Evolutionary conservation across 2,113 vertebrate genomes (phyloP).

Genomic region (Eclectus roratus): DNA sequence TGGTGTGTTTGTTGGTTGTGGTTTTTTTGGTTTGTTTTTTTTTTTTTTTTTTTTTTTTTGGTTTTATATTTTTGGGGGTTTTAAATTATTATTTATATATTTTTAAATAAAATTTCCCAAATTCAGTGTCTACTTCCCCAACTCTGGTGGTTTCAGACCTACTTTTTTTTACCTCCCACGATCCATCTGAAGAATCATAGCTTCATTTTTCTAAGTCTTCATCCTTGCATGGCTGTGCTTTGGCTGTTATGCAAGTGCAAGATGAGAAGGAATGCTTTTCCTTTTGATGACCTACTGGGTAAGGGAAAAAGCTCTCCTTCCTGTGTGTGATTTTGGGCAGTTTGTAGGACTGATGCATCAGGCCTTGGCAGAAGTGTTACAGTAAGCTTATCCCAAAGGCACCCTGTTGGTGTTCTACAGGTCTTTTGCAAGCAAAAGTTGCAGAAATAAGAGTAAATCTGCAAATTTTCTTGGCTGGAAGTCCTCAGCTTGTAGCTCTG

Average conservation of each 20-base stretch:
- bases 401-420: not conserved
- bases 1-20: not conserved
- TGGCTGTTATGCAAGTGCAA: rapidly evolving
- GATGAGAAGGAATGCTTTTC: not conserved
- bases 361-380: not conserved
- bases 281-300: not conserved
- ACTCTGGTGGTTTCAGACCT: not conserved
- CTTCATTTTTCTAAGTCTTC: not conserved
- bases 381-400: not conserved
- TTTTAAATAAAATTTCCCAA: not conserved
- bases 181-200: not conserved
- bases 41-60: no score
- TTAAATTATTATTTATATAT: not conserved
- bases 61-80: not conserved
- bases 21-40: no score
- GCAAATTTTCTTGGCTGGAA: not conserved
- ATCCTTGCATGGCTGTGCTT: not conserved
- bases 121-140: not conserved
- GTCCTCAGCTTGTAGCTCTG: not conserved
- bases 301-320: not conserved
- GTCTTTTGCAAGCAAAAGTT: not conserved
- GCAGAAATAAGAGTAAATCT: not conserved
- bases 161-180: not conserved
- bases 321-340: not conserved
- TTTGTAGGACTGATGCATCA: not conserved